These are phyloP conservation scores for Lycorma delicatula DNA, from an alignment of 1,140 invertebrate genomes.

Conservation along the genomic window DNA sequence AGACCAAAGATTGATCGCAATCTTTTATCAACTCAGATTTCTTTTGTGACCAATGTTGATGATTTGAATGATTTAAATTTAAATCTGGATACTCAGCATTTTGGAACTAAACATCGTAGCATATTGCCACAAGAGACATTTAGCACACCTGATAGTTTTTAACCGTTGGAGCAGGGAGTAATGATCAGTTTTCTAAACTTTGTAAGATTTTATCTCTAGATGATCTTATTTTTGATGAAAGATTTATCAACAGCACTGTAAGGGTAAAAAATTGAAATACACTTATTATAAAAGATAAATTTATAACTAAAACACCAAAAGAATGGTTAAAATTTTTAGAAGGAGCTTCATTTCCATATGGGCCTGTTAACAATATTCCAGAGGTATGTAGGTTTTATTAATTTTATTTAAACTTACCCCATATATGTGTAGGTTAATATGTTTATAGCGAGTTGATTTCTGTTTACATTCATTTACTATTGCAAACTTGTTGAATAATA, in stretches of 20 bases:
- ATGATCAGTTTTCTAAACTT: slow-evolving; percentile 64
- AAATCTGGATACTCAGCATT: slow-evolving; percentile 60
- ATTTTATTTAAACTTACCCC: no score
- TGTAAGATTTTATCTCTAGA: slow-evolving; percentile 53
- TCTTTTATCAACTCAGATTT: slow-evolving; percentile 85
- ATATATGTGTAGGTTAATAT: no score
- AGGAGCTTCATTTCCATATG: slow-evolving; percentile 71
- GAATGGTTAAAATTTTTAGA: slow-evolving; percentile 72
- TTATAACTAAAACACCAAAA: slow-evolving; percentile 56
- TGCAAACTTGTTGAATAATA: no score
- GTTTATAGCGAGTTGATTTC: no score
- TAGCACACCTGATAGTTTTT: slow-evolving; percentile 69
- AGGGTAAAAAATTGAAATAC: slow-evolving; percentile 68
- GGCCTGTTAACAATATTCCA: slow-evolving; percentile 77
- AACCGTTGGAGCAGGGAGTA: slow-evolving; percentile 74
- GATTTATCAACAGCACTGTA: slow-evolving; percentile 60
- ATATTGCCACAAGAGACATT: slow-evolving; percentile 93
- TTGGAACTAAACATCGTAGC: slow-evolving; percentile 88
- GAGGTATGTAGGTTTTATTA: slow-evolving; percentile 48
- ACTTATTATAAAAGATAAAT: slow-evolving; percentile 54
- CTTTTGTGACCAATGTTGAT: slow-evolving; percentile 80
- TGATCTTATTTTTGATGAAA: slow-evolving; percentile 50
- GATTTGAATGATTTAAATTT: slow-evolving; percentile 89
- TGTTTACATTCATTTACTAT: no score
- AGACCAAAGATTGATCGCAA: slow-evolving; percentile 93